Conservation (phyloP, 2,113 vertebrate species). For the Nothocercus julius region DNA sequence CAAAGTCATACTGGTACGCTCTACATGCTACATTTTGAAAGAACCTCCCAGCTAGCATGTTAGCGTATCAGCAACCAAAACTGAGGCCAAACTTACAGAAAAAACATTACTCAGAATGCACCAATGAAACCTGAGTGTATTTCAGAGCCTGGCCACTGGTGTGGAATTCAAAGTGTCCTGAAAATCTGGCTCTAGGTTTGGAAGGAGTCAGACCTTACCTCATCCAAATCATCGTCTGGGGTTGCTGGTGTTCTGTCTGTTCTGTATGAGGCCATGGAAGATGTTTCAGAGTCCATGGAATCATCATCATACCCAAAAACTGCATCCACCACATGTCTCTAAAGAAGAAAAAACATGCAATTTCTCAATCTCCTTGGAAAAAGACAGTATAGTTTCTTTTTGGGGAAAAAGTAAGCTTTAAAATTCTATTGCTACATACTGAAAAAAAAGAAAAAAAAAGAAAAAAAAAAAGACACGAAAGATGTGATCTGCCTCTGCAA, state of each 20-base stretch:
- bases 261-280: slow-evolving; percentile 93
- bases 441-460: neutral
- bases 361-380: neutral
- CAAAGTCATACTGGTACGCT: neutral
- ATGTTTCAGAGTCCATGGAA: slow-evolving; percentile 97
- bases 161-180: neutral
- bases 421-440: neutral
- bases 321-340: slow-evolving; percentile 95
- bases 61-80: neutral
- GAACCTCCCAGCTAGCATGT: neutral
- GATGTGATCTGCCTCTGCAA: neutral
- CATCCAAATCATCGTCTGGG: slow-evolving; percentile 92
- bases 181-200: neutral
- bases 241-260: slow-evolving; percentile 96
- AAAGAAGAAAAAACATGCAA: neutral
- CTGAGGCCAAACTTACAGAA: neutral
- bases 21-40: neutral
- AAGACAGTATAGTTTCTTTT: neutral
- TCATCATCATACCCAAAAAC: slow-evolving; percentile 97
- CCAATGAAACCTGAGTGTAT: neutral
- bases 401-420: neutral
- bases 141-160: neutral
- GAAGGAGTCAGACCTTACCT: slow-evolving; percentile 77
- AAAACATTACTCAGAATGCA: neutral
- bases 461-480: neutral